Evolutionary conservation across 2,113 vertebrate genomes (phyloP).

Genomic region (Jaculus jaculus): DNA sequence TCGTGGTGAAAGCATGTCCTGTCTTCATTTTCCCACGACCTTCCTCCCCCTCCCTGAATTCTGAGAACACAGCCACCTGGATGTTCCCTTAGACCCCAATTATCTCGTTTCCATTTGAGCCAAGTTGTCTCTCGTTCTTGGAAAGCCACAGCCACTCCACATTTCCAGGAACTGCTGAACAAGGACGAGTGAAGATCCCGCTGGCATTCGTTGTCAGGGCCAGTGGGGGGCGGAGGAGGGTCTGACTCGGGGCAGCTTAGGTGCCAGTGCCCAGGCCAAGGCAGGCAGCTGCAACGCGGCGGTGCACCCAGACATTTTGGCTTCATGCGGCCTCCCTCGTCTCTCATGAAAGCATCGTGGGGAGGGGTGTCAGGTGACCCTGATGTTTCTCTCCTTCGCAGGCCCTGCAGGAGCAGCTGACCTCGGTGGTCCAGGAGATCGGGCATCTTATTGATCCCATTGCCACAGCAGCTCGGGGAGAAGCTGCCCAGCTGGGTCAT

Average conservation of each 20-base stretch:
- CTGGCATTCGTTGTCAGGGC: neutral
- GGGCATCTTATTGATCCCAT: constrained; percentile 98
- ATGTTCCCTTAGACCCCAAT: neutral
- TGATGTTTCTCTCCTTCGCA: constrained; percentile 76
- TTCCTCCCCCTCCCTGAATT: neutral
- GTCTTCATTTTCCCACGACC: neutral
- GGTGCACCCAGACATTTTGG: neutral
- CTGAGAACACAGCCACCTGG: neutral
- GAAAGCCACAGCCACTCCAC: neutral
- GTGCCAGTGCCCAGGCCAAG: neutral
- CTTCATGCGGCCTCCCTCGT: neutral
- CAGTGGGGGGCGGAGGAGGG: neutral
- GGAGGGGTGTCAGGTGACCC: neutral
- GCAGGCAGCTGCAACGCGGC: neutral
- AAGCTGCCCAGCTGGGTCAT: constrained; percentile 97
- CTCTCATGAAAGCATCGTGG: neutral
- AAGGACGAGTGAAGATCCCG: neutral
- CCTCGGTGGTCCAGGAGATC: constrained; percentile 97
- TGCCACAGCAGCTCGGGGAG: constrained; percentile 93
- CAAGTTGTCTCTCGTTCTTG: constrained; percentile 36
- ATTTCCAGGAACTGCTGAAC: neutral
- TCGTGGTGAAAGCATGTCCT: neutral
- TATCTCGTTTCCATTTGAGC: neutral
- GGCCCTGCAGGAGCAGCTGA: constrained; percentile 98
- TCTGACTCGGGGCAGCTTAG: neutral